Base-by-base conservation (phyloP, 53 echinoderm and acorn worm genomes). In the Astropecten irregularis region DNA sequence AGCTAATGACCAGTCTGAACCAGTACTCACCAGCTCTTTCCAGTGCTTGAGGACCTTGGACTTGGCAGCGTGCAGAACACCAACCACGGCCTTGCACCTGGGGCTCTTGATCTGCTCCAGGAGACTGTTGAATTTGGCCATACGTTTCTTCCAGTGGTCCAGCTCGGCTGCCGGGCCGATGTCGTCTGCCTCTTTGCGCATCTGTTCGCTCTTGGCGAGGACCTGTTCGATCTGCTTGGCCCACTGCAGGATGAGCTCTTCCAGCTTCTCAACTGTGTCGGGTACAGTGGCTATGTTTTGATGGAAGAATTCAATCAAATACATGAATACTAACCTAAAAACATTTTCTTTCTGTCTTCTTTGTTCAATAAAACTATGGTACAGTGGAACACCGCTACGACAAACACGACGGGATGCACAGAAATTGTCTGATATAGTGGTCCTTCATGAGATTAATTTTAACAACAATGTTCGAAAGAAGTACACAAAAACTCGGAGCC, bases 71-170 rank as follows among this genome's bases (percentile, higher is more conserved):
- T 92, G 88, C 19, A 97, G 92, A 16, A 97, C 94, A n/a, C 97
- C 97, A 1, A 97, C 97, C 76, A 94, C 94, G 9, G 97, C 93
- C 83, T 97, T 97, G 68, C 97, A 97, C 18, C 94, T 52, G 0
- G 97, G 92, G 60, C 94, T 94, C 88, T 97, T 97, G 66, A 97
- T 94, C 90, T 97, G 97, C 56, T 97, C 97, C 72, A 97, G 82
- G 15, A 97, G 86, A 60, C 97, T 97, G 88, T 97, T 97, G 65
- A 97, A 97, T 68, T 97, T 97, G 29, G 97, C 91, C 92, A 89
- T 97, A 39, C 97, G 89, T 55, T 94, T 91, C 91, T 97, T 97
- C 97, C 97, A 97, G 57, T 97, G 97, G 73, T 97, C 97, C 51
- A 97, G 91, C 86, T 97, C 97, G 49, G 97, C 97, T 21, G 97